Evolutionary conservation across 2,888 invertebrate species (phyloP).

Genomic region (Lithophane socia): DNA sequence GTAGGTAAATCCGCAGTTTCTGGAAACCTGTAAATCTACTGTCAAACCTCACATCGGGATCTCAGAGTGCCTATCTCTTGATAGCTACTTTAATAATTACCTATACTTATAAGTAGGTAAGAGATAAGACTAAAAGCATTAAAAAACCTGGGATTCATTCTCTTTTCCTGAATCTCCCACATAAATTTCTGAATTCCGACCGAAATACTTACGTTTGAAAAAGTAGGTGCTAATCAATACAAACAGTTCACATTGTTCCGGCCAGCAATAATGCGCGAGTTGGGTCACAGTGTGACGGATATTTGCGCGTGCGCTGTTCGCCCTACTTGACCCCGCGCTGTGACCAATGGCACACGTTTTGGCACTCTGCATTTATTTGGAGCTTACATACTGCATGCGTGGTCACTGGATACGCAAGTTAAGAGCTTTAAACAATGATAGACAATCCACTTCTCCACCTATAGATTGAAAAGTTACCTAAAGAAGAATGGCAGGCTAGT

Average conservation of each 20-base stretch:
- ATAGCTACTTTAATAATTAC: not conserved
- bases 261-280: not conserved
- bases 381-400: not conserved
- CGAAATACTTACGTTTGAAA: not conserved
- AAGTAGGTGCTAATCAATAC: conserved; percentile 1
- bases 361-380: conserved; percentile 13
- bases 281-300: conserved; percentile 36
- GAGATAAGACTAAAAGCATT: too few relatives aligned
- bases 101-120: not conserved
- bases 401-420: not conserved
- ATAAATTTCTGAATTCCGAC: not conserved
- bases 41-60: not conserved
- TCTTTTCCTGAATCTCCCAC: not conserved
- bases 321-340: conserved; percentile 39
- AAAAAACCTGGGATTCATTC: too few relatives aligned
- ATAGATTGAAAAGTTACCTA: not conserved
- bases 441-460: not conserved
- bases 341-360: conserved; percentile 38
- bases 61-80: not conserved
- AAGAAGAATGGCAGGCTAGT: too few relatives aligned
- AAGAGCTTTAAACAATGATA: not conserved
- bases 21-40: not conserved
- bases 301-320: conserved; percentile 37
- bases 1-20: not conserved
- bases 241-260: conserved; percentile 3